Base-by-base conservation (phyloP, 2,797 vertebrate species). In the Chloroceryle inda region DNA sequence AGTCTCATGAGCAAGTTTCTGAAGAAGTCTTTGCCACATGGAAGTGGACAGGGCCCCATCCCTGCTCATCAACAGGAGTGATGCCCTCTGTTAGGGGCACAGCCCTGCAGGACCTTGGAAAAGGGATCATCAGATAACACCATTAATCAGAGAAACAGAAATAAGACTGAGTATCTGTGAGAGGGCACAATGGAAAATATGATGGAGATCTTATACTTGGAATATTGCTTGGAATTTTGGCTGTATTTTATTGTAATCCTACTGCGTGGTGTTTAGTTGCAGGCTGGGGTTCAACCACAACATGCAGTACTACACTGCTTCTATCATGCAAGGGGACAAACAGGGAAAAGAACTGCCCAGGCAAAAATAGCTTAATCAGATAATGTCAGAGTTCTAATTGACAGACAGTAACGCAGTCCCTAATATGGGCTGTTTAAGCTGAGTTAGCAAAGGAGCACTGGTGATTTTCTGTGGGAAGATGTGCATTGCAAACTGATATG, bases 21-120 rank as follows among this genome's bases (percentile, higher is more conserved):
- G 53, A 26, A 0, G 0, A 55, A 91, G 37, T 17, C 9, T 63
- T 81, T 52, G 35, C 29, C 17, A 55, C 0, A 0, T 21, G 38
- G 53, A 62, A 56, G 33, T 26, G 23, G 49, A 9, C 10, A 8
- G 16, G 10, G 6, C 3, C 26, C 42, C 2, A 0, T 19, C 68
- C 29, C 71, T 53, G 50, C 20, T 49, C 53, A 5, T 37, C 45
- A 16, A 1, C 7, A 24, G 31, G 35, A 68, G 15, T 7, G 19
- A 49, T 6, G 23, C 16, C 52, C 67, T 27, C 13, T 29, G 5
- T 23, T 18, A 23, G 38, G 35, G 29, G 4, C 52, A 61, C 4
- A 1, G 33, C 13, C 20, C 62, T 44, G 53, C 53, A 40, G 50
- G 35, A 61, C 29, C 19, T 27, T 3, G 0, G 11, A 16, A 24